phyloP scores from a whole-genome alignment of 2,888 invertebrate genomes.

The Xanthorhoe spadicearia region DNA sequence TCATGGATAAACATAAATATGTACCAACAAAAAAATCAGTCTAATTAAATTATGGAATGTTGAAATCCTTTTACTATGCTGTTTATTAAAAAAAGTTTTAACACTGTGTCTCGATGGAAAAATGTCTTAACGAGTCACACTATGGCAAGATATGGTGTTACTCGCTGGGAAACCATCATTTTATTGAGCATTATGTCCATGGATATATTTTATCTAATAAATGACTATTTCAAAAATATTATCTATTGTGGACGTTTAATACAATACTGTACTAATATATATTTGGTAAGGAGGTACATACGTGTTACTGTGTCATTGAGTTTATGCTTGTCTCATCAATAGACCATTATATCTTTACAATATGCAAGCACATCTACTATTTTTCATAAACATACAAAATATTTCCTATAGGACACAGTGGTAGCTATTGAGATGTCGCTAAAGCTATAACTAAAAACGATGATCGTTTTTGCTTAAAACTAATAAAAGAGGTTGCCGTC shows the following conservation, averaged over 20 bases:
- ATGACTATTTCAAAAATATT: background rate
- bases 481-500: no score
- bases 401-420: background rate
- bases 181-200: constrained; percentile 3
- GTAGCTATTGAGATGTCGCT: no score
- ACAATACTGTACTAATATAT: background rate
- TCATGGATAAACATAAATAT: background rate
- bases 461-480: no score
- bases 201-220: background rate
- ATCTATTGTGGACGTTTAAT: background rate
- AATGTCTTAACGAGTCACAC: no score
- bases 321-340: background rate
- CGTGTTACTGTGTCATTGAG: background rate
- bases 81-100: no score
- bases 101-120: no score
- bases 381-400: background rate
- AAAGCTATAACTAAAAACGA: no score
- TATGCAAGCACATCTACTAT: background rate
- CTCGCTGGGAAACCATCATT: no score
- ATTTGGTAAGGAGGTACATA: background rate
- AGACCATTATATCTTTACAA: background rate
- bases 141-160: no score
- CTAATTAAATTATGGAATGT: background rate
- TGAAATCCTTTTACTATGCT: background rate
- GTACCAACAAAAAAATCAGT: background rate